Evolutionary conservation across 2,888 invertebrate genomes (phyloP), one percentile per base, ranked within the genome.

Genomic region (Apocheima hispidaria): DNA sequence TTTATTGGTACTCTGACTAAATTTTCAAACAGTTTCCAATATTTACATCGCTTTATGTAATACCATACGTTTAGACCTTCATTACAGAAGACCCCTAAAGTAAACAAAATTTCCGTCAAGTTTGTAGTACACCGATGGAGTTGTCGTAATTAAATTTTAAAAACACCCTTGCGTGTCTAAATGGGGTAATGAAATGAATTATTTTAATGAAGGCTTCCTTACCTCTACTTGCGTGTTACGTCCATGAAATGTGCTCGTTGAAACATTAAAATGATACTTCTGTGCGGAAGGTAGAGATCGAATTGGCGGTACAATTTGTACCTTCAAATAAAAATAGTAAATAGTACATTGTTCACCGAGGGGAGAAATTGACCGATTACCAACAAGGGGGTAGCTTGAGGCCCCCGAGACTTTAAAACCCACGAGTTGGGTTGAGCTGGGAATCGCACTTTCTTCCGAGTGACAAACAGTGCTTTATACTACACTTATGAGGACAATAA

Each of bases 161-260:
- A 84, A 87, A 82, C 82, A 79, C 74, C 80, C 78, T 83, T 74
- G 83, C 86, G 86, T 87, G 88, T 84, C 79, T 77, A 78, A 77
- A 74, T 69, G 74, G 78, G 75, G 77, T 86, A 86, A 88, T 86
- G 81, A 84, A 88, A 86, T 87, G 80, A 86, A 87, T 88, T 86
- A 87, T 88, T 87, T 82, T 87, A 87, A 87, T 86, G 83, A 86
- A 83, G 77, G 80, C 80, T 73, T 75, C 72, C 74, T 69, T 63
- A 52, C 52, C 53, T 54, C 26, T 55, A 49, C 50, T 66, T 49
- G 68, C 70, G 68, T 70, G 70, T 61, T 54, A 38, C 56, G 57
- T 57, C 62, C 53, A 40, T 60, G 55, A 60, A 58, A 58, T 23
- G 36, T 26, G 23, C 30, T 23, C 10, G 33, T 14, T 7, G 28